Percentiles rank a stretch among this genome's conserved stretches.
These are phyloP conservation scores for Pao palembangensis DNA, from an alignment of 2,113 vertebrate species.

Conservation along the genomic window DNA sequence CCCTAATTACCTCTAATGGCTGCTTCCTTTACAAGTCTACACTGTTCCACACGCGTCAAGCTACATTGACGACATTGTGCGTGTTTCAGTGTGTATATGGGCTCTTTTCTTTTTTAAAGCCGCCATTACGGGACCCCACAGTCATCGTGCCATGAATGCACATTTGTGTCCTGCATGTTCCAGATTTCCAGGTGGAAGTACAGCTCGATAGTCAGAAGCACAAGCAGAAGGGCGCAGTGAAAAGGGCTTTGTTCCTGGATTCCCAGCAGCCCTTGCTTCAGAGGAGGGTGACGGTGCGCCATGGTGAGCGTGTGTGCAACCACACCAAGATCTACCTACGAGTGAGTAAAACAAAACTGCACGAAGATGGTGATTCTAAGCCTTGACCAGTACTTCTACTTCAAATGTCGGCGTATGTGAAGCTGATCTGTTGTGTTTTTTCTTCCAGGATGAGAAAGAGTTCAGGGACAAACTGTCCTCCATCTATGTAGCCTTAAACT, in stretches of 20 bases:
- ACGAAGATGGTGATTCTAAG: not conserved
- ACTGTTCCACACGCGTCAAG: constrained; percentile 10
- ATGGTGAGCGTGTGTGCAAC: constrained; percentile 73
- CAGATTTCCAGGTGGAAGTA: constrained; percentile 85
- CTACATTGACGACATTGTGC: constrained; percentile 37
- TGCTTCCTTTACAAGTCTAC: constrained; percentile 21
- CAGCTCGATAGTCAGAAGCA: constrained; percentile 84
- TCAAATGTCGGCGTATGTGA: not conserved
- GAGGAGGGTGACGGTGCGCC: constrained; percentile 70
- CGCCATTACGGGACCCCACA: constrained; percentile 30
- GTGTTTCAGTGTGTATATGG: constrained; percentile 21
- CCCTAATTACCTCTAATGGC: constrained; percentile 44
- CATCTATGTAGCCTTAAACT: constrained; percentile 85
- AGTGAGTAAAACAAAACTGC: constrained; percentile 53
- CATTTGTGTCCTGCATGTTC: constrained; percentile 40
- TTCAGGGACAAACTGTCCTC: constrained; percentile 91
- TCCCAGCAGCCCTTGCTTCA: constrained; percentile 75
- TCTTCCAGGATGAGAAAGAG: constrained; percentile 82
- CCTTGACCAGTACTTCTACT: not conserved
- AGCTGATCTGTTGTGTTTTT: constrained; percentile 10
- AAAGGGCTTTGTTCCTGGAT: constrained; percentile 81
- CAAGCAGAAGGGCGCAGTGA: constrained; percentile 83
- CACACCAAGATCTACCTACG: constrained; percentile 84
- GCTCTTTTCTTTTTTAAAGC: constrained; percentile 15
- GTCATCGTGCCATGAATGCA: constrained; percentile 46